phyloP scores from a whole-genome alignment of 2,113 vertebrate species.

The Cyprinus carpio region DNA sequence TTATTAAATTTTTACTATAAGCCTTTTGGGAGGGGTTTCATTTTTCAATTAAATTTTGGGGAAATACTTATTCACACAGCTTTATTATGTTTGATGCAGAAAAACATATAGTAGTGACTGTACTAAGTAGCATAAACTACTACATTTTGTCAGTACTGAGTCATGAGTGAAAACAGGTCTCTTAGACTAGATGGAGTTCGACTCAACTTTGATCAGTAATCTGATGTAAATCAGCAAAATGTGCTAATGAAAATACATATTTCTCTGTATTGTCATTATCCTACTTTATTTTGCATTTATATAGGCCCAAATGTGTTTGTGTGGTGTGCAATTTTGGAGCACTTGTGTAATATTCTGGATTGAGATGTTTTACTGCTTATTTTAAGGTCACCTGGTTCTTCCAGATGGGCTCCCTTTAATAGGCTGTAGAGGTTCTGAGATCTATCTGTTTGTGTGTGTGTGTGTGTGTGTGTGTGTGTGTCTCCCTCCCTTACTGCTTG shows the following conservation, averaged over 20 bases:
- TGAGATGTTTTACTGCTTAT: slow-evolving; percentile 35
- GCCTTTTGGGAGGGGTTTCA: too few relatives aligned
- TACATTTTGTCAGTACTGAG: too few relatives aligned
- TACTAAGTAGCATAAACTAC: neutral
- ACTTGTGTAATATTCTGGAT: neutral
- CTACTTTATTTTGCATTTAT: neutral
- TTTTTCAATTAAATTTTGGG: too few relatives aligned
- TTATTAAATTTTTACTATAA: too few relatives aligned
- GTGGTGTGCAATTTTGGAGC: too few relatives aligned
- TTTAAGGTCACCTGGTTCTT: slow-evolving; percentile 47
- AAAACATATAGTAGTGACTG: neutral
- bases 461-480: neutral
- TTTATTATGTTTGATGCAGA: neutral
- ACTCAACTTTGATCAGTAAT: too few relatives aligned
- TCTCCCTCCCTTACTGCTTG: neutral
- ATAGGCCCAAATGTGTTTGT: neutral
- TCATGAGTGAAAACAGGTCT: too few relatives aligned
- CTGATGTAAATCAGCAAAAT: too few relatives aligned
- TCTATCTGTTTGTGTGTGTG: neutral
- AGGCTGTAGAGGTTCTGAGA: slow-evolving; percentile 37
- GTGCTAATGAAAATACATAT: too few relatives aligned
- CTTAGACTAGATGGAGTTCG: too few relatives aligned
- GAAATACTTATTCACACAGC: neutral
- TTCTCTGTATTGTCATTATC: too few relatives aligned
- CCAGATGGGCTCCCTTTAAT: slow-evolving; percentile 42